Evolutionary conservation across 2,888 invertebrate species (phyloP).

Genomic region (Ectobius pallidus): DNA sequence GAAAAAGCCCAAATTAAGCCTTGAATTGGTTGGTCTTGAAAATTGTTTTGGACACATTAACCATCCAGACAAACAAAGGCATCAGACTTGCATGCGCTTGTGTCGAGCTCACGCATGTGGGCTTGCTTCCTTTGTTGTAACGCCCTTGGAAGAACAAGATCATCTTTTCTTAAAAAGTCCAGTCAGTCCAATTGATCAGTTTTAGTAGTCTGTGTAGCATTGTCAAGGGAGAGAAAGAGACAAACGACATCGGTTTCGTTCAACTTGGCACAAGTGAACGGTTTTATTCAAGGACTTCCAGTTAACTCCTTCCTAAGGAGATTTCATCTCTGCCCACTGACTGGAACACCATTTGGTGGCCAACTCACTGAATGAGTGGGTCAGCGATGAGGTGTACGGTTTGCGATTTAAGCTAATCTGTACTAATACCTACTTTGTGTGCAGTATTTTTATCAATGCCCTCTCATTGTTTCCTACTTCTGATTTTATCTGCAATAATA

Average conservation of each 20-base stretch:
- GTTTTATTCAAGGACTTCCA: conserved; percentile 7
- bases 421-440: no score
- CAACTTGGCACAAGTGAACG: neutral
- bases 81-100: no score
- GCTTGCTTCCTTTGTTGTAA: neutral
- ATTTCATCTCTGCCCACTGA: neutral
- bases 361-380: no score
- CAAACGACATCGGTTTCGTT: neutral
- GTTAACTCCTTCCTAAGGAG: neutral
- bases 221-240: neutral
- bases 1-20: no score
- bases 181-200: conserved; percentile 13
- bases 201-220: neutral
- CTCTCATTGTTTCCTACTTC: no score
- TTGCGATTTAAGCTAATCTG: no score
- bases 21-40: no score
- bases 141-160: conserved; percentile 15
- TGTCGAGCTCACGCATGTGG: neutral
- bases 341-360: neutral
- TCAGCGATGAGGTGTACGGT: no score
- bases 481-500: no score
- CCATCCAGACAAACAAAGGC: no score
- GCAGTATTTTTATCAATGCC: no score
- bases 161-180: neutral
- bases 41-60: no score